phyloP scores from a whole-genome alignment of 2,888 invertebrate species.

The Cosmopolites sordidus region DNA sequence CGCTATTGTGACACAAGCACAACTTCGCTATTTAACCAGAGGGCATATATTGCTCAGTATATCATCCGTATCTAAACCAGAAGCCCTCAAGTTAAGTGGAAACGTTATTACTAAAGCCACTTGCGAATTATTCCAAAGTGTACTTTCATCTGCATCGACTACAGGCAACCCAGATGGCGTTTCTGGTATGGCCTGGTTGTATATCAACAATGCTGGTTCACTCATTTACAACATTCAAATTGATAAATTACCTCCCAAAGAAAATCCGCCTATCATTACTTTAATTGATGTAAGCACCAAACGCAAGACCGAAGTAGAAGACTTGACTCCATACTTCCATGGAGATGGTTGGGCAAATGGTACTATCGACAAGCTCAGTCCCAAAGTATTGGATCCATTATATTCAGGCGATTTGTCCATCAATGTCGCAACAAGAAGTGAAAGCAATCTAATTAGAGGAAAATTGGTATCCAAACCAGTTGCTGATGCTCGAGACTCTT shows the following conservation, averaged over 20 bases:
- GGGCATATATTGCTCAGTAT: constrained; percentile 70
- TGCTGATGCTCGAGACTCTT: constrained; percentile 69
- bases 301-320: constrained; percentile 69
- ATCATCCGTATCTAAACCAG: constrained; percentile 64
- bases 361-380: constrained; percentile 70
- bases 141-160: constrained; percentile 53
- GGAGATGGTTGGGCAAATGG: constrained; percentile 66
- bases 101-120: constrained; percentile 67
- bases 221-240: constrained; percentile 73
- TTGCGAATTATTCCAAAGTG: constrained; percentile 77
- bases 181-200: constrained; percentile 72
- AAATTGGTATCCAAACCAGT: constrained; percentile 64
- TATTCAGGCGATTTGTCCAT: constrained; percentile 78
- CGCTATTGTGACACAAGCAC: constrained; percentile 71
- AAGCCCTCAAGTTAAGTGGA: constrained; percentile 63
- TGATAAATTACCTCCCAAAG: constrained; percentile 57
- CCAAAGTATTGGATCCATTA: constrained; percentile 76
- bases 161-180: constrained; percentile 45
- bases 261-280: constrained; percentile 58
- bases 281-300: constrained; percentile 63
- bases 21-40: constrained; percentile 70
- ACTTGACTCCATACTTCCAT: constrained; percentile 56
- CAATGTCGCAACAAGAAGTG: constrained; percentile 62
- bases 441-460: constrained; percentile 61
- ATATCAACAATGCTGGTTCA: constrained; percentile 72